Base-by-base conservation (phyloP, 2,888 invertebrate species). In the Myopa tessellatipennis region DNA sequence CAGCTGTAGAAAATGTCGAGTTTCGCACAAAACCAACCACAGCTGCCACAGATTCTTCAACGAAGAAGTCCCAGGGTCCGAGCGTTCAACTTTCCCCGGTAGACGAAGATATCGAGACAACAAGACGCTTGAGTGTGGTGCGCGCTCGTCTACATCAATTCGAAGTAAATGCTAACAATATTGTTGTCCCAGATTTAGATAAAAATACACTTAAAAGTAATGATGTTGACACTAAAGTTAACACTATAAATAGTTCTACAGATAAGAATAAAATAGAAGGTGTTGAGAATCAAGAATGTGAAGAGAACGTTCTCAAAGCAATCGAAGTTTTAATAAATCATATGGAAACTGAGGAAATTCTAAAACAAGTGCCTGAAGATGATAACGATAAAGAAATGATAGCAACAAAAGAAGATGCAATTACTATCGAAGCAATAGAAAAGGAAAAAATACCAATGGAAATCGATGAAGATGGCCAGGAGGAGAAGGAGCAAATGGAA, bases 111-210 rank as follows among this genome's bases (percentile, higher is more conserved):
- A 81, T 78, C 36, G 82, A 82, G 61, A 83, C 82, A 77, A 81
- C 82, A 58, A 83, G 85, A 81, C 83, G 83, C 77, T 80, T 84
- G 79, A 85, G 83, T 84, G 84, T 85, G 83, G 85, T 85, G 82
- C 84, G 84, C 82, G 84, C 84, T 82, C 85, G 85, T 82, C 83
- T 86, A 83, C 84, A 85, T 83, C 85, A 85, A 84, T 85, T 85
- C 82, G 85, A 86, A 83, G 84, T 82, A 83, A 83, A 84, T 83
- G 82, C 83, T 79, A 84, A 82, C 82, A 77, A 80, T 76, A 79
- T n/a, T 71, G 36, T 40, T 76, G 12, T 60, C 65, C 74, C 73
- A 69, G 73, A 74, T 40, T 52, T 63, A 77, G 75, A 63, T 38
- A 71, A 75, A 73, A 45, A 45, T 10, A 45, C 45, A 45, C 69